Evolutionary conservation across 2,888 invertebrate species (phyloP).

Genomic region (Leucophora obtusa): DNA sequence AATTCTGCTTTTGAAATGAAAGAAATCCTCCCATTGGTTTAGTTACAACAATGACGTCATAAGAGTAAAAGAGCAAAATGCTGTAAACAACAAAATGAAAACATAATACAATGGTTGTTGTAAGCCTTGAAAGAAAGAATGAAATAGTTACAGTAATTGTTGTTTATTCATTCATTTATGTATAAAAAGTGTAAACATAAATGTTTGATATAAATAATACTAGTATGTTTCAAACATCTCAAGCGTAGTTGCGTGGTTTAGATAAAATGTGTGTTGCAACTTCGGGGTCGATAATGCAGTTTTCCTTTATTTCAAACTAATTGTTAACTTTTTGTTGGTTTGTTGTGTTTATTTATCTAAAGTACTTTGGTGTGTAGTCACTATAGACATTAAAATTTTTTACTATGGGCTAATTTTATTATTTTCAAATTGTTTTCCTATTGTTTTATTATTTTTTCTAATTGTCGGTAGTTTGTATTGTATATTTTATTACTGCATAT

Average conservation of each 20-base stretch:
- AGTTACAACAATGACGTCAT: conserved; percentile 32
- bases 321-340: not conserved
- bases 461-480: too few relatives aligned
- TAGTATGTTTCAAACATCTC: not conserved
- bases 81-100: not conserved
- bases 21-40: conserved; percentile 43
- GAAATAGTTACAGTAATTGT: not conserved
- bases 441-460: not conserved
- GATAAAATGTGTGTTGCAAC: not conserved
- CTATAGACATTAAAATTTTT: too few relatives aligned
- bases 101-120: not conserved
- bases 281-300: conserved; percentile 29
- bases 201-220: not conserved
- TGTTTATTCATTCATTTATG: not conserved
- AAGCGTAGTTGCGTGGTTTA: not conserved
- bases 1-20: not conserved
- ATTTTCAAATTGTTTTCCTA: conserved; percentile 1
- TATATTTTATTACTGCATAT: too few relatives aligned
- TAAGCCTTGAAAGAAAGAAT: not conserved
- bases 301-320: not conserved
- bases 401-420: not conserved
- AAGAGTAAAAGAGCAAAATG: conserved; percentile 16
- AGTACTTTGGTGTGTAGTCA: not conserved
- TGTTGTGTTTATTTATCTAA: not conserved
- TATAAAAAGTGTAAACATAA: not conserved